Base-by-base conservation (phyloP, 2,113 vertebrate genomes). In the Osmerus mordax region DNA sequence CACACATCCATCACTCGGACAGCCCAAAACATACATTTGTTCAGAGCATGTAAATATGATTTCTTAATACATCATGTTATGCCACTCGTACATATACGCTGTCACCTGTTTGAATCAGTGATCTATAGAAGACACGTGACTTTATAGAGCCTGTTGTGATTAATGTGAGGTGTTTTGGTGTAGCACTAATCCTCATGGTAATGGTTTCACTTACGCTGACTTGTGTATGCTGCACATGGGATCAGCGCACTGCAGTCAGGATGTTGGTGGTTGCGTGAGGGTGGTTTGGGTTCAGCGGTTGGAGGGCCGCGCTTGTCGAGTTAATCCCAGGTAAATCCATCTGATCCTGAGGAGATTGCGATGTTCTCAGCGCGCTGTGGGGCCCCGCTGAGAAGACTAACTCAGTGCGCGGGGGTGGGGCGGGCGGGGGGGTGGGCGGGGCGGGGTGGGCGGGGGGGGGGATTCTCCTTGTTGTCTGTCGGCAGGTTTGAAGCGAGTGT, bases 251-350 rank as follows among this genome's bases (percentile, higher is more conserved):
- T 36, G 7, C 41, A 12, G 41, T 0, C 41, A 12, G 41, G 41
- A 2, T n/a, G n/a, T 3, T 12, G 13, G 6, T 59, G 56, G 70
- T 16, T 61, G 62, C 58, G 72, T 64, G 29, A 23, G 64, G 71
- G 75, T 64, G 69, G 67, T n/a, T 56, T 12, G 3, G 12, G 29
- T 14, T 58, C 12, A 18, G 51, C 9, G 72, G 65, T 78, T 71
- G 74, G 72, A 78, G 73, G 78, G 65, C 70, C 29, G 8, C 72
- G 5, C 75, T 70, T 62, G 80, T 78, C 79, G 73, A 76, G 80
- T 72, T 92, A 91, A 92, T 92, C 89, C 86, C 77, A 69, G 72
- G 73, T 83, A 85, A 92, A 91, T 92, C 91, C 89, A 82, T 86
- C 91, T 87, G 79, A 87, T 81, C 78, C 76, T 79, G 74, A 89